phyloP scores from a whole-genome alignment of 2,797 vertebrate species.

The Anas flavirostris region DNA sequence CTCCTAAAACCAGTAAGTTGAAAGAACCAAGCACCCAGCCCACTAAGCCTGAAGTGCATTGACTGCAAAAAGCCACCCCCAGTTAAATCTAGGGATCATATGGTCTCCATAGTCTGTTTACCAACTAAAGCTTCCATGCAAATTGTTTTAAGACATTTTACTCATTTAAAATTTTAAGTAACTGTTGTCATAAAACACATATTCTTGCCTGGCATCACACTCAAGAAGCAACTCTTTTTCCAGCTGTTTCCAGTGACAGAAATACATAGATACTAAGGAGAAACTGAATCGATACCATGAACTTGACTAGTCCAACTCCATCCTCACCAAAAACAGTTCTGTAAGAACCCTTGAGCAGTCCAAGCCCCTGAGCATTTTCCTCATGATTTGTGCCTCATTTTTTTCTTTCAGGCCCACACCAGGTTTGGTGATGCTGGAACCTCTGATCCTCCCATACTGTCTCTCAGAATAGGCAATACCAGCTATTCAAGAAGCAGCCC shows the following conservation, averaged over 20 bases:
- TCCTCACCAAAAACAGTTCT: background rate
- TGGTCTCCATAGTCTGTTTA: background rate
- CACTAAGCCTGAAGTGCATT: accelerated
- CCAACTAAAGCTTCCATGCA: background rate
- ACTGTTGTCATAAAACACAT: background rate
- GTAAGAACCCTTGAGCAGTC: background rate
- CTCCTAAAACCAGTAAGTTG: background rate
- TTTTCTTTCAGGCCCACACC: background rate
- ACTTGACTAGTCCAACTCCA: background rate
- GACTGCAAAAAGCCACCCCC: background rate
- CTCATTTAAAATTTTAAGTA: background rate
- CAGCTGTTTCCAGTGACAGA: background rate
- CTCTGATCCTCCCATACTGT: background rate
- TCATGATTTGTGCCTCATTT: background rate
- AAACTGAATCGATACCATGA: background rate
- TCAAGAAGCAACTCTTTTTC: background rate
- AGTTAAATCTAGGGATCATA: background rate
- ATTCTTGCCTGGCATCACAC: background rate
- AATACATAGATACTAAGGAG: background rate
- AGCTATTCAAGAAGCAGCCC: background rate
- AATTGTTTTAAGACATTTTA: background rate
- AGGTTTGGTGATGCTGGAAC: slow-evolving; percentile 11
- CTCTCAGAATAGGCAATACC: background rate
- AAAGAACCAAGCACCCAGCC: background rate
- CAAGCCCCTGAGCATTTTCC: background rate